Percentiles rank a stretch among this genome's conserved stretches.
These are phyloP conservation scores for Bovichtus variegatus DNA, from an alignment of 2,797 vertebrate genomes.

Conservation along the genomic window DNA sequence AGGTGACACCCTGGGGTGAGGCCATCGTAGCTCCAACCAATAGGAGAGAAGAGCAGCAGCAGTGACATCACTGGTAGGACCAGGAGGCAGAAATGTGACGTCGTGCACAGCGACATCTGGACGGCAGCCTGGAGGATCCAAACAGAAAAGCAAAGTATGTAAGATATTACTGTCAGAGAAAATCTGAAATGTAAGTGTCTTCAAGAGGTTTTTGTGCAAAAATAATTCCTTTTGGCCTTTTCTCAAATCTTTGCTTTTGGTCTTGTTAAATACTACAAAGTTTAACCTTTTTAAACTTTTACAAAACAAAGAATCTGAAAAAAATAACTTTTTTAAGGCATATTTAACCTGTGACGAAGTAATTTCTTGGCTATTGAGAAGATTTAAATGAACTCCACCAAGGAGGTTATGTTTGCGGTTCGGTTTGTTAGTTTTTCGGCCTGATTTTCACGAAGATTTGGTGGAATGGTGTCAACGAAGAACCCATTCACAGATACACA, in stretches of 20 bases:
- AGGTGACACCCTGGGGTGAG: conserved; percentile 88
- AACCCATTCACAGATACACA: no score
- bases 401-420: no score
- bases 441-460: no score
- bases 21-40: conserved; percentile 74
- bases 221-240: neutral
- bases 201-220: neutral
- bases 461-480: no score
- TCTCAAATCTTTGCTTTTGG: conserved; percentile 1
- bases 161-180: neutral
- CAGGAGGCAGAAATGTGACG: conserved; percentile 70
- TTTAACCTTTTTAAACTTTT: conserved; percentile 1
- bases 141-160: conserved; percentile 22
- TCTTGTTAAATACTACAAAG: neutral
- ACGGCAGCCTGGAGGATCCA: conserved; percentile 56
- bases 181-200: neutral
- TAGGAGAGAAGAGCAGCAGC: conserved; percentile 77
- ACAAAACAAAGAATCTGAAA: neutral
- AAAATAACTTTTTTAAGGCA: neutral
- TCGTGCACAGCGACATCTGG: conserved; percentile 74
- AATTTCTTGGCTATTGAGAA: neutral
- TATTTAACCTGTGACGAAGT: neutral
- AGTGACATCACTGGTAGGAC: conserved; percentile 73
- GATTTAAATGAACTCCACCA: no score
- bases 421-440: no score